These are phyloP conservation scores for Cotesia chilonis DNA, from an alignment of 1,140 invertebrate species.

Conservation along the genomic window DNA sequence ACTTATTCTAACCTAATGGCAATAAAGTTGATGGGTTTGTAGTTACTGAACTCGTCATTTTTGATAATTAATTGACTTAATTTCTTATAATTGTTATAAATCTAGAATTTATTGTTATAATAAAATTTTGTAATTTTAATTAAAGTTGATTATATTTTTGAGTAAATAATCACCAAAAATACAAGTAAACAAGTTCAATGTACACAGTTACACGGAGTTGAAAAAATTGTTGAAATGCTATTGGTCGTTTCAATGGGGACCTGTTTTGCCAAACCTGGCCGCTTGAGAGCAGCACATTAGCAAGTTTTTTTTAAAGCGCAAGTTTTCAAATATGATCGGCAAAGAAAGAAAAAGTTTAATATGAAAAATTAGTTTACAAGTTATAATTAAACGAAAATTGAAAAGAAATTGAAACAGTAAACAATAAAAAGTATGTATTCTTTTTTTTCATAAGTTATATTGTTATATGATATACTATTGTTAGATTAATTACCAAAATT, in stretches of 20 bases:
- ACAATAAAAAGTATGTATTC: background rate
- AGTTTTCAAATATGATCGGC: background rate
- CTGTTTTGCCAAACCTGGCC: background rate
- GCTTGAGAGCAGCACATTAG: background rate
- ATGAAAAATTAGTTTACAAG: slow-evolving; percentile 2
- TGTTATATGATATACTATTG: no score
- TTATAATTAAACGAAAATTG: background rate
- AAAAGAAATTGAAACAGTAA: background rate
- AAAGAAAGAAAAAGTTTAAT: background rate
- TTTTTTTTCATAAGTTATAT: background rate
- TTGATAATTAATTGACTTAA: background rate
- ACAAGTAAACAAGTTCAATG: no score
- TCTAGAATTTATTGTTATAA: no score
- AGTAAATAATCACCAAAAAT: no score
- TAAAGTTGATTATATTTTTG: no score
- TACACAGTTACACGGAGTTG: no score
- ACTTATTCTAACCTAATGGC: slow-evolving; percentile 34
- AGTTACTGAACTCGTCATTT: slow-evolving; percentile 59
- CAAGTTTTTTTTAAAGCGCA: slow-evolving; percentile 3
- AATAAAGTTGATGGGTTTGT: slow-evolving; percentile 78
- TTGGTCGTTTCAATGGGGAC: background rate
- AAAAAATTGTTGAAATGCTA: no score
- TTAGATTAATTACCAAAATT: no score
- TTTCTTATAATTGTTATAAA: no score
- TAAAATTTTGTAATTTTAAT: no score